Conservation (phyloP, 2,797 vertebrate genomes). For the Bovichtus variegatus region DNA sequence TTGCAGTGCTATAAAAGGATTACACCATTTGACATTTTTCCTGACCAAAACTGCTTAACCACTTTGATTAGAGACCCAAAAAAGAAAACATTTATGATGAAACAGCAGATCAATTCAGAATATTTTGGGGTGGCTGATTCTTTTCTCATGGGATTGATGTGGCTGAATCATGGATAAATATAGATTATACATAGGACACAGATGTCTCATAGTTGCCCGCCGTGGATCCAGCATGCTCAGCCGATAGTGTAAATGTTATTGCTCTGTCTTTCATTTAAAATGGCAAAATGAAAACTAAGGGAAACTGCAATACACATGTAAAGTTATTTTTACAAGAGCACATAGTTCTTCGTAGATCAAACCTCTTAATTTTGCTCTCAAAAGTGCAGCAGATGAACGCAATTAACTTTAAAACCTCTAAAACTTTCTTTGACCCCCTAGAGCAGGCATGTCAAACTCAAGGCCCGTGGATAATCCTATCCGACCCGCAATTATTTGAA, state of each 20-base stretch:
- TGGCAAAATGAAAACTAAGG: too few species aligned
- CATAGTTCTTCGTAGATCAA: too few species aligned
- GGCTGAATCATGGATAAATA: constrained; percentile 35
- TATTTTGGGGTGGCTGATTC: constrained; percentile 37
- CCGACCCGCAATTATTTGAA: too few species aligned
- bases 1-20: constrained; percentile 78
- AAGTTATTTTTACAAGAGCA: too few species aligned
- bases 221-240: background rate
- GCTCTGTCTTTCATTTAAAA: background rate
- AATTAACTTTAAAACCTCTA: too few species aligned
- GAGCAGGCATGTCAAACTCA: too few species aligned
- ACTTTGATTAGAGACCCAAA: constrained; percentile 64
- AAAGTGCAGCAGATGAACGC: too few species aligned
- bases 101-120: constrained; percentile 52
- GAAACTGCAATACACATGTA: too few species aligned
- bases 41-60: constrained; percentile 76
- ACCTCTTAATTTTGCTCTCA: too few species aligned
- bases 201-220: background rate
- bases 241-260: background rate
- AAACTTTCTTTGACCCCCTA: too few species aligned
- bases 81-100: constrained; percentile 30
- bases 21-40: constrained; percentile 77
- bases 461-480: too few species aligned
- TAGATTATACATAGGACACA: constrained; percentile 30
- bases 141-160: constrained; percentile 36